Percentiles rank a stretch among this genome's conserved stretches.
Evolutionary conservation across 2,113 vertebrate species (phyloP).

Genomic region (Gobiocypris rarus): DNA sequence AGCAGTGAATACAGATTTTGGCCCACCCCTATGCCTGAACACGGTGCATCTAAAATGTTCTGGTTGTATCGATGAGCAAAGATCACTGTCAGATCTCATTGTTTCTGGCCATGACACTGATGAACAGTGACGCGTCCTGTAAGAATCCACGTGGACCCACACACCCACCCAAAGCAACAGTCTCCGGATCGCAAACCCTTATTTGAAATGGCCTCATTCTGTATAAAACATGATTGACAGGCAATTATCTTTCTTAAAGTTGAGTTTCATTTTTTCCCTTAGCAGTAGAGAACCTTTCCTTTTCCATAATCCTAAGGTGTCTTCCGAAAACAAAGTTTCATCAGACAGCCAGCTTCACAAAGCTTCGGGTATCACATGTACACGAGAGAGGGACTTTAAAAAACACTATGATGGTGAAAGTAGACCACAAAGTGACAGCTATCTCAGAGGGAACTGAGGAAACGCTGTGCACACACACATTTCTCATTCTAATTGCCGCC

Average conservation of each 20-base stretch:
- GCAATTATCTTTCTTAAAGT: constrained; percentile 36
- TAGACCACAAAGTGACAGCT: constrained; percentile 28
- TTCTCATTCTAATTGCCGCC: constrained; percentile 54
- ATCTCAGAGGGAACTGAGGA: constrained; percentile 20
- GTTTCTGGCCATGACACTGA: neutral
- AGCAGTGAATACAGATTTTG: too few relatives aligned
- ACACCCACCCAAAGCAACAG: neutral
- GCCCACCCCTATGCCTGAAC: too few relatives aligned
- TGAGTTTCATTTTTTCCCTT: neutral
- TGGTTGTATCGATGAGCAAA: neutral
- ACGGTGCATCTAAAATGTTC: too few relatives aligned
- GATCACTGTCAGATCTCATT: neutral
- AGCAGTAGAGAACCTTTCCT: neutral
- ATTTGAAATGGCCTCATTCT: constrained; percentile 20
- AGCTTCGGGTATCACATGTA: neutral
- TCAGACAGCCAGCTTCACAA: constrained; percentile 1
- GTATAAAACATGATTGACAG: constrained; percentile 25
- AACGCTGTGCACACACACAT: constrained; percentile 30
- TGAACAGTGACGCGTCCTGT: neutral
- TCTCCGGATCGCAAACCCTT: neutral
- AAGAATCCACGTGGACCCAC: neutral
- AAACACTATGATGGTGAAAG: neutral
- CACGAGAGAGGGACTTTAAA: neutral
- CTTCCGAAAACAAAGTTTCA: constrained; percentile 11
- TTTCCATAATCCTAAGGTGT: neutral